A percentile compares a stretch with the other conserved stretches of the same genome.
These are phyloP conservation scores for Acomys russatus DNA, from an alignment of 2,797 vertebrate genomes.

Conservation along the genomic window DNA sequence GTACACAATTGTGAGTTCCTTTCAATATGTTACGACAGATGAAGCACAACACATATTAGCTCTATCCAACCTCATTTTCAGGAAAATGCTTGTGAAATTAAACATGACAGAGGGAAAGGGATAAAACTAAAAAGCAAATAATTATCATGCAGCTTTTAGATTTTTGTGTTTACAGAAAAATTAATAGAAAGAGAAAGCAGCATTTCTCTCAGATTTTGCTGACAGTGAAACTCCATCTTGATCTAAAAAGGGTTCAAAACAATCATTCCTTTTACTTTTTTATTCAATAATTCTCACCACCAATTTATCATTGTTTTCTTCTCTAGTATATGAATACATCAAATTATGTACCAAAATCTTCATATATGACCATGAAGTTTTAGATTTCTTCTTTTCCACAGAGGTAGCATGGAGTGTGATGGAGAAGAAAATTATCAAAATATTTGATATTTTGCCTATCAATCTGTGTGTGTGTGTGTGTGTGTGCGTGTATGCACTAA, in stretches of 20 bases:
- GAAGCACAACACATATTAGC: conserved; percentile 42
- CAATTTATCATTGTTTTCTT: background rate
- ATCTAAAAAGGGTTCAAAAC: background rate
- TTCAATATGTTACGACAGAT: conserved; percentile 71
- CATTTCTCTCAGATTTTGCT: background rate
- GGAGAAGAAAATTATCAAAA: background rate
- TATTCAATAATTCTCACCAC: conserved; percentile 8
- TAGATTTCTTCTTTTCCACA: conserved; percentile 7
- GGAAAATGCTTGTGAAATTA: conserved; percentile 72
- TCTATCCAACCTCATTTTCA: conserved; percentile 62
- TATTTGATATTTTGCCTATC: background rate
- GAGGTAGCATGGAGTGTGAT: background rate
- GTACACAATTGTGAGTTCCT: conserved; percentile 77
- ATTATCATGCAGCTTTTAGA: conserved; percentile 40
- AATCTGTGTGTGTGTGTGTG: background rate
- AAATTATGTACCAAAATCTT: background rate
- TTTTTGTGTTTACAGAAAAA: conserved; percentile 76
- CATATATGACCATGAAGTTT: background rate
- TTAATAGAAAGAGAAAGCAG: conserved; percentile 53
- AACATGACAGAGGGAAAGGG: conserved; percentile 45
- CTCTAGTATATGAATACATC: background rate
- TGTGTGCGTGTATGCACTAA: too few relatives aligned
- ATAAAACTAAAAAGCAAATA: conserved; percentile 62
- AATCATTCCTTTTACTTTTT: background rate
- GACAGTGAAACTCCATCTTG: conserved; percentile 11